Evolutionary conservation across 2,113 vertebrate species (phyloP).

Genomic region (Indicator indicator): DNA sequence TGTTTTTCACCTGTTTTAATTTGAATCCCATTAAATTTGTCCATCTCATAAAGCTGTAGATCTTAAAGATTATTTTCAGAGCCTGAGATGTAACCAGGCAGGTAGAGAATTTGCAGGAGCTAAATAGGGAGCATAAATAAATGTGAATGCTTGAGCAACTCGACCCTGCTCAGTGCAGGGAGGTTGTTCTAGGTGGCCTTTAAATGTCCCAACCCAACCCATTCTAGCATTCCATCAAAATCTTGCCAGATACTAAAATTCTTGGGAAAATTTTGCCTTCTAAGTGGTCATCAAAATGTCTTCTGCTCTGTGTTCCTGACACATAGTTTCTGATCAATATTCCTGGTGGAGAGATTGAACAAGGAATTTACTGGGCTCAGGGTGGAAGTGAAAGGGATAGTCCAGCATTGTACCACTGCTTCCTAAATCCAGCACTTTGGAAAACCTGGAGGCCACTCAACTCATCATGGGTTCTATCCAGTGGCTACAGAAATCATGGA

Average conservation of each 20-base stretch:
- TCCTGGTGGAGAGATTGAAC: not conserved
- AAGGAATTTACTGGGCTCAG: not conserved
- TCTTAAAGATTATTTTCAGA: not conserved
- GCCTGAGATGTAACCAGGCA: not conserved
- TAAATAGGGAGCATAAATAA: not conserved
- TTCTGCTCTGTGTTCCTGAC: not conserved
- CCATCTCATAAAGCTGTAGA: not conserved
- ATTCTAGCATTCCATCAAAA: not conserved
- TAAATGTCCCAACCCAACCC: too few species aligned
- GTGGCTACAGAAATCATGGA: not conserved
- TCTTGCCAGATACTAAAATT: not conserved
- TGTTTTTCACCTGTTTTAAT: not conserved
- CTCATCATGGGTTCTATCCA: accelerated
- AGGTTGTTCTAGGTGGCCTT: too few species aligned
- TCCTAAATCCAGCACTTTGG: not conserved
- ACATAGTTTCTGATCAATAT: not conserved
- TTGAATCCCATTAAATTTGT: not conserved
- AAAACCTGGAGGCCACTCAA: not conserved
- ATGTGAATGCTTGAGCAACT: too few species aligned
- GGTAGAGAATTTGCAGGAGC: not conserved
- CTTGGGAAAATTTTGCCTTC: not conserved
- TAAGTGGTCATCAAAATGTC: not conserved
- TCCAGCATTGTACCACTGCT: not conserved
- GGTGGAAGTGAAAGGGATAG: not conserved
- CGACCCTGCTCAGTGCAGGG: too few species aligned